Evolutionary conservation across 2,797 vertebrate genomes (phyloP), one percentile per base, ranked within the genome.

Genomic region (Lepilemur ruficaudatus): DNA sequence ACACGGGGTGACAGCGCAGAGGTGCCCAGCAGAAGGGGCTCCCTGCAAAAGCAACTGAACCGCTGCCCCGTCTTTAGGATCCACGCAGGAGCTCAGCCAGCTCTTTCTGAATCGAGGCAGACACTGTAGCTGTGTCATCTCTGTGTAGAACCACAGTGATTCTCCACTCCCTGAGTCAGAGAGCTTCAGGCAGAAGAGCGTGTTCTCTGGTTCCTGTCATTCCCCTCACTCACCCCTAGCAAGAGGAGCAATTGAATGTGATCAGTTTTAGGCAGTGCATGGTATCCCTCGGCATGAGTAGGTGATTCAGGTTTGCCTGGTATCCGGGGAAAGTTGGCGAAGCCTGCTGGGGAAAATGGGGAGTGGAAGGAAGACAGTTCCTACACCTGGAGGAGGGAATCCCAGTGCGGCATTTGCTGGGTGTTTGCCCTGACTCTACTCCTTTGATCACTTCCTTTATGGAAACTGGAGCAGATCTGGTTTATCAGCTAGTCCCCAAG

Each of bases 1-100:
- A 95, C 9, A 32, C 25, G 15, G 20, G 18, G 50, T 50, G 78
- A 91, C 97, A 89, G 95, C 81, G 38, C 57, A 93, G 76, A 57
- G 46, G 23, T 17, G 25, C 25, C 61, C 0, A 0, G 79, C 4
- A 23, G 75, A 73, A 70, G 72, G 43, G 1, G 35, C 22, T 67
- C 72, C 23, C 50, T 25, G 2, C n/a, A 35, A 95, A 84, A 28
- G 28, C 83, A 23, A 86, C 6, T 90, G 67, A 69, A 87, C 20
- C 76, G 67, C 95, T 81, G 72, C 89, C 76, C n/a, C 11, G 0
- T 88, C 93, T 91, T 67, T 91, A 91, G 89, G 97, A 0, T 50
- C 50, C 41, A 17, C 1, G 0, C 0, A 9, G 57, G 63, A 80
- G 50, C 35, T 35, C 48, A 23, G 30, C 46, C 30, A 50, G 23